A percentile compares a stretch with the other conserved stretches of the same genome.
phyloP scores from a whole-genome alignment of 2,797 vertebrate species.

The Iguana delicatissima region DNA sequence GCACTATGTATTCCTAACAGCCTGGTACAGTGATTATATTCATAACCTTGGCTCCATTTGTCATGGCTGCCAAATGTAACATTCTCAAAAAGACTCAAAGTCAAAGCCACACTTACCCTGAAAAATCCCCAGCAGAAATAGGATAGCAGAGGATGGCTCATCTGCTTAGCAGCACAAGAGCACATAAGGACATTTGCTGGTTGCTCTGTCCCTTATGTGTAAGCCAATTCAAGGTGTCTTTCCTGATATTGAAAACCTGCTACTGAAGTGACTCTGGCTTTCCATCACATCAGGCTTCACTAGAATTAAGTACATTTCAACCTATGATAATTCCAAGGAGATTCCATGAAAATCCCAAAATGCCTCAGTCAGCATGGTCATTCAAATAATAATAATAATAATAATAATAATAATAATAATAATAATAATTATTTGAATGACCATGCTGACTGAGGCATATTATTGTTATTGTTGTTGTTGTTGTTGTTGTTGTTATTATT shows the following conservation, averaged over 20 bases:
- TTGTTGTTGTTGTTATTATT: too few relatives aligned
- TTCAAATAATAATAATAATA: too few relatives aligned
- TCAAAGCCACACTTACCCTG: background rate
- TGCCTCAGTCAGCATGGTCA: too few relatives aligned
- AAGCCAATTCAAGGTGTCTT: background rate
- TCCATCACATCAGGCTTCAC: background rate
- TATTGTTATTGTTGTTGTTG: too few relatives aligned
- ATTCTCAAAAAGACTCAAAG: background rate
- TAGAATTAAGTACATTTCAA: background rate
- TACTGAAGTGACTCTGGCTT: background rate
- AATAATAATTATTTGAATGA: too few relatives aligned
- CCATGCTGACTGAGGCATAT: too few relatives aligned
- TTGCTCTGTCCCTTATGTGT: background rate
- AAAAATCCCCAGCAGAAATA: background rate
- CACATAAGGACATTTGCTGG: rapidly evolving
- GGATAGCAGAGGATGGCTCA: background rate
- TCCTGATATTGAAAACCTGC: background rate
- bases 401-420: too few relatives aligned
- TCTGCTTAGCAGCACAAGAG: background rate
- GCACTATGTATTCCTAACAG: conserved; percentile 6
- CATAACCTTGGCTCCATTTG: conserved; percentile 27
- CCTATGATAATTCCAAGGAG: background rate
- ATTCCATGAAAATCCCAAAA: background rate
- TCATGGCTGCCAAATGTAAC: background rate
- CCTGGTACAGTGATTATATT: background rate